These are phyloP conservation scores for Axinella damicornis DNA, from an alignment of 37 sponge, comb jelly and placozoan genomes.

Conservation along the genomic window DNA sequence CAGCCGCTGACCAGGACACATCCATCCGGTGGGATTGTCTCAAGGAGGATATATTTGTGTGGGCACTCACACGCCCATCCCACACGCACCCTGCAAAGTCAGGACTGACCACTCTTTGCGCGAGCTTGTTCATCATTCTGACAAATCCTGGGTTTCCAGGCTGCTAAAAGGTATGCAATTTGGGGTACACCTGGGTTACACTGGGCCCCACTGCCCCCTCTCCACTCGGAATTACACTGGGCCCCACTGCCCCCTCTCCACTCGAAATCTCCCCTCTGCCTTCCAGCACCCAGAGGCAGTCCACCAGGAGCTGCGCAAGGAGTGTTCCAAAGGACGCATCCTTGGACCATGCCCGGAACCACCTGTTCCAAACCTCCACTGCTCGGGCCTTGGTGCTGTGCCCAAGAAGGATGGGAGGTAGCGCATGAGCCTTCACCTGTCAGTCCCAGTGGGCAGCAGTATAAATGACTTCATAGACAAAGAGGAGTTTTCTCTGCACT, in stretches of 20 bases:
- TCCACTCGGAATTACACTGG: too few species aligned
- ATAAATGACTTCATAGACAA: neutral
- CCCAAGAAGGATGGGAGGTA: conserved; percentile 13
- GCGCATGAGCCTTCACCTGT: conserved; percentile 6
- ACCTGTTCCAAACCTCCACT: neutral
- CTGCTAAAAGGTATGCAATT: too few species aligned
- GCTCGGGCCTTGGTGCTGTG: conserved; percentile 11
- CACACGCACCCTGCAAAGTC: too few species aligned
- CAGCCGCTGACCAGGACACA: too few species aligned
- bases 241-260: neutral
- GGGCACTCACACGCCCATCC: too few species aligned
- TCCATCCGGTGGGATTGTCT: too few species aligned
- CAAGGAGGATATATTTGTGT: too few species aligned
- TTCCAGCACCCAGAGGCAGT: conserved; percentile 8
- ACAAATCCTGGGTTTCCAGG: too few species aligned
- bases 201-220: neutral
- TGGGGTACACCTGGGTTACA: too few species aligned
- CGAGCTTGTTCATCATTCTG: too few species aligned
- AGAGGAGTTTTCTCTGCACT: conserved; percentile 5
- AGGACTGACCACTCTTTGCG: too few species aligned
- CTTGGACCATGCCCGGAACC: neutral
- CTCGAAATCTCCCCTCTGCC: conserved; percentile 15
- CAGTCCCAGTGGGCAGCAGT: neutral
- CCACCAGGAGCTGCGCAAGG: conserved; percentile 1
- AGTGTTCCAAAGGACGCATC: neutral